These are phyloP conservation scores for Stegostoma tigrinum DNA, from an alignment of 2,113 vertebrate genomes.

Conservation along the genomic window DNA sequence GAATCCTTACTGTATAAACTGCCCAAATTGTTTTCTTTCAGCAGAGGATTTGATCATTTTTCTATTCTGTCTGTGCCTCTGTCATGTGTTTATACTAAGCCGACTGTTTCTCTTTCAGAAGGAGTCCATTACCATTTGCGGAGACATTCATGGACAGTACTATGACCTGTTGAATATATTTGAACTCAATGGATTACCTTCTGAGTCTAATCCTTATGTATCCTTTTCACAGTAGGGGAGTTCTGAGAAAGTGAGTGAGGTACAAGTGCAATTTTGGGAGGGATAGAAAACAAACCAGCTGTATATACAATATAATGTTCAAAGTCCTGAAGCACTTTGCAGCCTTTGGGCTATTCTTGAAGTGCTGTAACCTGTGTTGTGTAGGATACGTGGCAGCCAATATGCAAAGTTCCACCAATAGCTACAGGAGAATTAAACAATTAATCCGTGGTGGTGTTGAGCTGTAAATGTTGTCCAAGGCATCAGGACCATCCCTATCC, in stretches of 20 bases:
- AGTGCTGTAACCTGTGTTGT: neutral
- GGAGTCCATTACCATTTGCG: constrained; percentile 88
- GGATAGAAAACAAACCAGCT: neutral
- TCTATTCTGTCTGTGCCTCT: neutral
- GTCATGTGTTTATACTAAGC: neutral
- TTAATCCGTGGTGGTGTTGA: neutral
- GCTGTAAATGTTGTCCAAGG: neutral
- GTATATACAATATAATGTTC: neutral
- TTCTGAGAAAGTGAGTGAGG: neutral
- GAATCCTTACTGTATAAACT: neutral
- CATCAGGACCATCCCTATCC: neutral
- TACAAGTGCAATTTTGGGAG: neutral
- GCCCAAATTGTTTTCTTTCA: neutral
- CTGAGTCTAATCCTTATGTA: constrained; percentile 83
- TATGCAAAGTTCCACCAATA: neutral
- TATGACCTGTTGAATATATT: constrained; percentile 93
- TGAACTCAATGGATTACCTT: constrained; percentile 81
- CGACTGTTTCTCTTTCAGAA: constrained; percentile 59
- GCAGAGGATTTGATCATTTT: neutral
- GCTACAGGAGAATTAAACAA: neutral
- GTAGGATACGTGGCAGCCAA: neutral
- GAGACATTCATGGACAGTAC: constrained; percentile 87
- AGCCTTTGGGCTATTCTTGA: neutral
- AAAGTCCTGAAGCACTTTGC: neutral
- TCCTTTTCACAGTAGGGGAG: constrained; percentile 57